phyloP scores from a whole-genome alignment of 2,888 invertebrate species.

The Zeuzera pyrina region DNA sequence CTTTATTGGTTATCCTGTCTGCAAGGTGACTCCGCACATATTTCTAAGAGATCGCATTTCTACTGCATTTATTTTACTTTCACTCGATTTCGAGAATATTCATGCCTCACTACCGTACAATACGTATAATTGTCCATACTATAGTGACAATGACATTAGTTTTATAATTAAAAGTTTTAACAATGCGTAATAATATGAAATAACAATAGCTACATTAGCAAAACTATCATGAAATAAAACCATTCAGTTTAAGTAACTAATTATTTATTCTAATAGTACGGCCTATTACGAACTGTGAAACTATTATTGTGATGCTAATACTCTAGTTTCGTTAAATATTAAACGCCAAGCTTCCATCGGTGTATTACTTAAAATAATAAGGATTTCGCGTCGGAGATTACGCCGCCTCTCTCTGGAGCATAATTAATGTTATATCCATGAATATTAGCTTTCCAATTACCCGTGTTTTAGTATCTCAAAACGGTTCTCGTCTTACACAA shows the following conservation, averaged over 20 bases:
- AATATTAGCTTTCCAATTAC: conserved; percentile 71
- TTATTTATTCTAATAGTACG: not conserved
- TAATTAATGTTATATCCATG: conserved; percentile 64
- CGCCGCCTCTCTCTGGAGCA: conserved; percentile 47
- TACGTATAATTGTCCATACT: too few species aligned
- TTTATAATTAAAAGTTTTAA: too few species aligned
- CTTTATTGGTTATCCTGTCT: too few species aligned
- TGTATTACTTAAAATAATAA: conserved; percentile 57
- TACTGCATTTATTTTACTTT: too few species aligned
- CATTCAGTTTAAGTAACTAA: not conserved
- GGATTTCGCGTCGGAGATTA: conserved; percentile 51
- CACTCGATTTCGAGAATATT: too few species aligned
- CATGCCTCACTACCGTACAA: too few species aligned
- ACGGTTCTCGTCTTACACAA: conserved; percentile 45
- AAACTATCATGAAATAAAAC: conserved; percentile 1
- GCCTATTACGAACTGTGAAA: not conserved
- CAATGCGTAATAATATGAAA: too few species aligned
- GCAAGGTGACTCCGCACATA: too few species aligned
- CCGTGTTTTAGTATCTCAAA: conserved; percentile 59
- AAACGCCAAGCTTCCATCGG: conserved; percentile 28
- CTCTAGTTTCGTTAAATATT: conserved; percentile 34
- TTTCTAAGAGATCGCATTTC: too few species aligned
- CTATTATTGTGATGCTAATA: conserved; percentile 11
- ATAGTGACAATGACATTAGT: too few species aligned
- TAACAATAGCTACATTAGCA: too few species aligned